A percentile compares a stretch with the other conserved stretches of the same genome.
Conservation (phyloP, 2,888 invertebrate genomes). For the Drosophila testacea region DNA sequence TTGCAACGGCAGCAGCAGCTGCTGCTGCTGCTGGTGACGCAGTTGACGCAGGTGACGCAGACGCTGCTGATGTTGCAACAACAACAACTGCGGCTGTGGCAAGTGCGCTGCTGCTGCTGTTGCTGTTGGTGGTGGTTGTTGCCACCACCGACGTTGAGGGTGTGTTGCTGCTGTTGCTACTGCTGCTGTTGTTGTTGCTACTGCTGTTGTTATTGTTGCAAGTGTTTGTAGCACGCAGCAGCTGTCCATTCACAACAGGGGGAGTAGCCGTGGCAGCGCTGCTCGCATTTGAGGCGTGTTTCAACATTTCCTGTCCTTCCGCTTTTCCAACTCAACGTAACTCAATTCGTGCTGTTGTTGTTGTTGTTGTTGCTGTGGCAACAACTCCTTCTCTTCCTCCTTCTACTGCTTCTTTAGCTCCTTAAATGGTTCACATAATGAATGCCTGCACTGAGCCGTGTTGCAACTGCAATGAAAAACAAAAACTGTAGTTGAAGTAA, state of each 20-base stretch:
- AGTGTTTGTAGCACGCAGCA: conserved; percentile 62
- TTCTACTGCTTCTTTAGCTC: conserved; percentile 30
- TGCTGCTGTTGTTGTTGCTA: conserved; percentile 24
- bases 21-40: conserved; percentile 65
- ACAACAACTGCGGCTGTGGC: conserved; percentile 7
- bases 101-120: conserved; percentile 7
- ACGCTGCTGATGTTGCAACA: conserved; percentile 15
- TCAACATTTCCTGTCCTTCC: conserved; percentile 74
- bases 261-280: conserved; percentile 30
- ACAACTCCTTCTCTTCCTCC: conserved; percentile 21
- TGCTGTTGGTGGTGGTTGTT: conserved; percentile 39
- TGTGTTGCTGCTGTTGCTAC: conserved; percentile 36
- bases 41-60: conserved; percentile 19
- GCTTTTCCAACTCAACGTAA: neutral
- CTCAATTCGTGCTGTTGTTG: neutral
- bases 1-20: conserved; percentile 76
- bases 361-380: conserved; percentile 1
- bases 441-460: conserved; percentile 14
- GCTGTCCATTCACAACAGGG: conserved; percentile 49
- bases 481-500: too few relatives aligned
- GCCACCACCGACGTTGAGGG: conserved; percentile 54
- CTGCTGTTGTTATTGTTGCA: conserved; percentile 18
- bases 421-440: conserved; percentile 53
- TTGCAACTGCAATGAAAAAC: conserved; percentile 20
- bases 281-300: conserved; percentile 81